Conservation (phyloP, 2,797 vertebrate species). For the Gallirallus australis region DNA sequence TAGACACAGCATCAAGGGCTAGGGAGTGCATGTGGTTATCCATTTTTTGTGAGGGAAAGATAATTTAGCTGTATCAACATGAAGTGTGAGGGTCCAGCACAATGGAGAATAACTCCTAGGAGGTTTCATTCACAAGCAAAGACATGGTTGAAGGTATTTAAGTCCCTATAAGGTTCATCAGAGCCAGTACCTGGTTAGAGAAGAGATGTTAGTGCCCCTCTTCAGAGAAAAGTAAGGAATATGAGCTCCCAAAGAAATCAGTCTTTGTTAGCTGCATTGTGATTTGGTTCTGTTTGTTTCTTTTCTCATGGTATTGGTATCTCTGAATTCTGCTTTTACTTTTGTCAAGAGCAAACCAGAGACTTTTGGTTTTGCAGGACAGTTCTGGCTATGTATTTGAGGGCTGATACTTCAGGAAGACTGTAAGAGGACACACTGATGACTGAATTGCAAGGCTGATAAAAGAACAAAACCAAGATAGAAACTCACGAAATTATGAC, state of each 20-base stretch:
- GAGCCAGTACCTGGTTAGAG: neutral
- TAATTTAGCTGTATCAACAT: neutral
- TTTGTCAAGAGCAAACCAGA: neutral
- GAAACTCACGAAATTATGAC: neutral
- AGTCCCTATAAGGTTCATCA: neutral
- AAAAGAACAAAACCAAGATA: neutral
- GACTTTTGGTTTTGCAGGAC: neutral
- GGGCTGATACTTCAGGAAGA: no score
- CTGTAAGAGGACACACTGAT: neutral
- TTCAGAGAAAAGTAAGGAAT: neutral
- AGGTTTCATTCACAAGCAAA: neutral
- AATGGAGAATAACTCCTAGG: neutral
- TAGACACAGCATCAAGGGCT: neutral
- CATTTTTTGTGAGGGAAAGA: neutral
- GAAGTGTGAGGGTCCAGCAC: neutral
- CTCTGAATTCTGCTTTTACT: neutral
- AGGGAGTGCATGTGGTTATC: accelerated
- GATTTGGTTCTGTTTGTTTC: neutral
- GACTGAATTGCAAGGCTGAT: neutral
- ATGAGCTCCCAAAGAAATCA: neutral
- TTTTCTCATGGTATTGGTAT: no score
- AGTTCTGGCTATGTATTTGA: neutral
- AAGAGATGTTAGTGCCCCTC: neutral
- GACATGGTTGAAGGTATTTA: neutral
- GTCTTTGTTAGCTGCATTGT: neutral